These are phyloP conservation scores for Sciurus carolinensis DNA, from an alignment of 2,797 vertebrate species.

Conservation along the genomic window DNA sequence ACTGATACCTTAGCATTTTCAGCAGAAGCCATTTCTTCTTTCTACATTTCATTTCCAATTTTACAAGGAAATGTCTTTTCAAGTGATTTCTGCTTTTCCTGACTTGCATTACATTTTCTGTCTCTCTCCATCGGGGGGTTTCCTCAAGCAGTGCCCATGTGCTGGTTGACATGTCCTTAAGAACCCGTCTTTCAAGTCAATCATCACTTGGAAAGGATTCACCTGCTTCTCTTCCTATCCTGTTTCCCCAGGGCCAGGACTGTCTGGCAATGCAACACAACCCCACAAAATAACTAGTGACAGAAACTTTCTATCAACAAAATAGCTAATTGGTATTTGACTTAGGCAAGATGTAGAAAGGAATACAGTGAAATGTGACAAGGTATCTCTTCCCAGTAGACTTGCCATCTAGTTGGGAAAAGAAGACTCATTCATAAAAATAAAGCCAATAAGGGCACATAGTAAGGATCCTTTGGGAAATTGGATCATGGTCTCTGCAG, in stretches of 20 bases:
- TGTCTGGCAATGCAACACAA: background rate
- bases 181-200: background rate
- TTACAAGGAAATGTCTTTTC: background rate
- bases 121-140: background rate
- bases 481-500: background rate
- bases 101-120: background rate
- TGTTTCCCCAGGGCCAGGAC: background rate
- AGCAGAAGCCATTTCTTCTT: background rate
- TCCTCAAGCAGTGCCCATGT: background rate
- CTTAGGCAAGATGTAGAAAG: constrained; percentile 23
- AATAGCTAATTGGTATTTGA: constrained; percentile 33
- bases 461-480: constrained; percentile 42
- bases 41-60: background rate
- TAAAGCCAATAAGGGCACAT: background rate
- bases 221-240: background rate
- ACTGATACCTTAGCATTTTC: background rate
- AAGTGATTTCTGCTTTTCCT: constrained; percentile 1
- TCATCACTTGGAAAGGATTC: constrained; percentile 41
- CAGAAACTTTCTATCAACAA: constrained; percentile 57
- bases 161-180: background rate
- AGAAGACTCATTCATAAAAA: constrained; percentile 34
- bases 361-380: constrained; percentile 44
- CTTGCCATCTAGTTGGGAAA: constrained; percentile 49
- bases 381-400: constrained; percentile 52
- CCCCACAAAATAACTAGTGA: background rate